Evolutionary conservation across 2,113 vertebrate genomes (phyloP), one percentile per base, ranked within the genome.

Genomic region (Ellobius talpinus): DNA sequence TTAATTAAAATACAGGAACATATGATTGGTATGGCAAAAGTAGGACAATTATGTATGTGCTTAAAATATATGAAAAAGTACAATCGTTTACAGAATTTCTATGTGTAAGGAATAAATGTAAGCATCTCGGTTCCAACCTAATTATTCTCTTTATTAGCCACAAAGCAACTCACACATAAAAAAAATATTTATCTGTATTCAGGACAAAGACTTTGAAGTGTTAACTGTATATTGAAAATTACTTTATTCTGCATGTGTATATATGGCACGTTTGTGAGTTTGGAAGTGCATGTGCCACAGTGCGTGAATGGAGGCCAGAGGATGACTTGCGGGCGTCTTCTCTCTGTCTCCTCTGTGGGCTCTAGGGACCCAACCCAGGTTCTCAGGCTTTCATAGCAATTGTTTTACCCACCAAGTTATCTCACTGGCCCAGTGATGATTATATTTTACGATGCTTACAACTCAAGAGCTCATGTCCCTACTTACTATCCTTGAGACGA

Each of bases 401-500:
- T 66, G 42, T 3, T 66, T 63, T 66, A 10, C 29, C 5, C 63
- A 61, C 26, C 31, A 29, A 65, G 58, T 50, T 31, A 85, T 42
- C 24, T 45, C 26, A 4, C 13, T 86, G 55, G 72, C 31, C 50
- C 31, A 76, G 1, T 39, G 14, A n/a, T 39, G 12, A 39, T 52
- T 88, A 2, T 3, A 61, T 23, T 12, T 63, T 36, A 23, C 7
- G 13, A 68, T 61, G 86, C 70, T 88, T 23, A 77, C 45, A 94
- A 76, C 13, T 77, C 33, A 52, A 7, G 21, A 73, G 17, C 61
- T 39, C 4, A 0, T 0, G 7, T 6, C 65, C 63, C 72, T 86
- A 99, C 99, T 84, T 98, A 99, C 99, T 99, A 97, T 99, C 99
- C 98, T 99, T 99, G 97, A 99, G 99, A 47, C 99, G 99, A 45